Evolutionary conservation across 2,113 vertebrate genomes (phyloP), one percentile per base, ranked within the genome.

Genomic region (Ammodytes dubius): DNA sequence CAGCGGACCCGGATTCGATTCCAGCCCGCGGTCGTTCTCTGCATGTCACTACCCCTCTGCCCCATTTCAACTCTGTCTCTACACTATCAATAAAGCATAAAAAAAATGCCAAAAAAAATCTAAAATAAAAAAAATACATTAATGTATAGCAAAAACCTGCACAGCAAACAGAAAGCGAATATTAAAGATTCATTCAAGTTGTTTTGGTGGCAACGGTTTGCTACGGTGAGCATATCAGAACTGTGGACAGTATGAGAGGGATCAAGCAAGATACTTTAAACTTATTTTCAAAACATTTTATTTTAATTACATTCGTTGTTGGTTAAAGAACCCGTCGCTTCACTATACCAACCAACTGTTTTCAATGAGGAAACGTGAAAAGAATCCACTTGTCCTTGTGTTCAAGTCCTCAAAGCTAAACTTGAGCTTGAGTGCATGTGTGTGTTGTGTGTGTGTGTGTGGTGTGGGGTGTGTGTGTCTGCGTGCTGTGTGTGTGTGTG

Each of bases 351-450:
- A 58, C 39, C 14, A 8, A 43, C 39, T 19, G 1, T 14, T 27
- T 0, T 19, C n/a, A 63, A 56, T 6, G 10, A 1, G 19, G 37
- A 43, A 40, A 13, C 46, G 15, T 14, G 40, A 9, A 4, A 15
- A n/a, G 45, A 50, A 49, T 11, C 11, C 5, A 8, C 13, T 58
- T 47, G 0, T 52, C 14, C 39, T 70, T 74, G 42, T 63, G 69
- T 58, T 75, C 9, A 70, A 45, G 37, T 76, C 46, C 54, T 42
- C 27, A 54, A 58, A 76, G 66, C 40, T 15, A 49, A 74, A 46
- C 19, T 8, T 46, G 27, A 67, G 60, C 37, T 17, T 7, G 13
- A 39, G 47, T 77, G 12, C 2, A 13, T 47, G 17, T 15, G 1
- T 70, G 35, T 52, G 47, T 1, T 52, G 64, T 53, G 49, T 64